A percentile compares a stretch with the other conserved stretches of the same genome.
Conservation (phyloP, 2,113 vertebrate species). For the Mobula birostris region DNA sequence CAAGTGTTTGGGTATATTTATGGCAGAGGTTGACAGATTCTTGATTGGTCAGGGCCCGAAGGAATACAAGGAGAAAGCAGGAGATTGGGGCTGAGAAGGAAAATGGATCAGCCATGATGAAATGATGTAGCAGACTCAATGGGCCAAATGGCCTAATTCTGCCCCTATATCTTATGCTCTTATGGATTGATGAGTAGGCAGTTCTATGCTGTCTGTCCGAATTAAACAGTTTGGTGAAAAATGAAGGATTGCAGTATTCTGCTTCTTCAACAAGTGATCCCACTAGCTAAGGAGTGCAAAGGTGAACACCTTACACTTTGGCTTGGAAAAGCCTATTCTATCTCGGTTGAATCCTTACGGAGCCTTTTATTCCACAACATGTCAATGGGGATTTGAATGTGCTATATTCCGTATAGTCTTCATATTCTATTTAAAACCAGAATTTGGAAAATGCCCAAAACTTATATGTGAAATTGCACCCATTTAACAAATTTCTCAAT, state of each 20-base stretch:
- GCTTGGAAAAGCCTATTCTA: background rate
- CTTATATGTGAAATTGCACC: background rate
- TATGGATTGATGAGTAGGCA: no score
- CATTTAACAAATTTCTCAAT: background rate
- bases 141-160: no score
- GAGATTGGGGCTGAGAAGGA: no score
- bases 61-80: no score
- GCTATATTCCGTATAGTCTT: background rate
- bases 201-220: no score
- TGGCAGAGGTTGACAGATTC: no score
- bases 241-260: background rate
- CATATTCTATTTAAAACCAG: background rate
- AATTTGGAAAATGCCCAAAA: background rate
- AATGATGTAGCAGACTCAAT: no score
- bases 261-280: background rate
- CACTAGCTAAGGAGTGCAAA: background rate
- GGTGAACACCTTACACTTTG: background rate
- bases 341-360: background rate
- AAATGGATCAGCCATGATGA: no score
- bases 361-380: background rate
- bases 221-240: background rate
- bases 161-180: no score
- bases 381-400: background rate
- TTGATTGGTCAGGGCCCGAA: no score
- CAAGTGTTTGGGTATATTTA: no score